Conservation (phyloP, 1,140 invertebrate species). For the Chrysoperla carnea region DNA sequence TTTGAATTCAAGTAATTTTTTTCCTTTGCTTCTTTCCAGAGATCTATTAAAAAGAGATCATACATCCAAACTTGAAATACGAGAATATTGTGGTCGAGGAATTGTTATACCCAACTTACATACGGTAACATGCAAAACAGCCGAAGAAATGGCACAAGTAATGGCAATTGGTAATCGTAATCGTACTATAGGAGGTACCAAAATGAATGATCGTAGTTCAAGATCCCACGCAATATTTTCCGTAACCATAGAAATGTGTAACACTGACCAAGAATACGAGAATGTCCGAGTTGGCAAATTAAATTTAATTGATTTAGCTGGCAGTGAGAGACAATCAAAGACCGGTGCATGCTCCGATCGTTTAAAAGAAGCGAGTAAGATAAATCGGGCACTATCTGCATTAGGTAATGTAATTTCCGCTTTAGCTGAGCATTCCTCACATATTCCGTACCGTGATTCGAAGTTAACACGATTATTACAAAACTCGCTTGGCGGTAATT, state of each 20-base stretch:
- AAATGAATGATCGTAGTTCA: constrained; percentile 99
- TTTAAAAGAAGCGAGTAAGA: constrained; percentile 90
- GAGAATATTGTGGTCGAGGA: constrained; percentile 52
- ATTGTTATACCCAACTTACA: constrained; percentile 89
- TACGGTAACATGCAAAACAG: constrained; percentile 77
- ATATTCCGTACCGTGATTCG: constrained; percentile 87
- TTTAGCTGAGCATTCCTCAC: constrained; percentile 70
- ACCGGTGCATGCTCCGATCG: constrained; percentile 76
- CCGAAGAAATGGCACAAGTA: constrained; percentile 73
- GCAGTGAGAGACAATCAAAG: constrained; percentile 82
- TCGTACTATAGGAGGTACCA: constrained; percentile 84
- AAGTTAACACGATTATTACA: constrained; percentile 85
- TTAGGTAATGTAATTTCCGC: constrained; percentile 92
- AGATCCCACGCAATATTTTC: constrained; percentile 97
- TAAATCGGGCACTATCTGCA: constrained; percentile 85
- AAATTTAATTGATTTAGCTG: constrained; percentile 57
- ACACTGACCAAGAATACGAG: constrained; percentile 46
- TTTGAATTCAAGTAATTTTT: too few species aligned
- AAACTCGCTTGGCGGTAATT: constrained; percentile 89
- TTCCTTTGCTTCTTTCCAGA: too few species aligned
- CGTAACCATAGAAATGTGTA: constrained; percentile 91
- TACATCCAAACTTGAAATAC: constrained; percentile 45
- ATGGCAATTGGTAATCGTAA: constrained; percentile 83
- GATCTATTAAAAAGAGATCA: constrained; percentile 81
- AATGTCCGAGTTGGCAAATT: constrained; percentile 49